Evolutionary conservation across 2,797 vertebrate genomes (phyloP), one percentile per base, ranked within the genome.

Genomic region (Chloroceryle amazona): DNA sequence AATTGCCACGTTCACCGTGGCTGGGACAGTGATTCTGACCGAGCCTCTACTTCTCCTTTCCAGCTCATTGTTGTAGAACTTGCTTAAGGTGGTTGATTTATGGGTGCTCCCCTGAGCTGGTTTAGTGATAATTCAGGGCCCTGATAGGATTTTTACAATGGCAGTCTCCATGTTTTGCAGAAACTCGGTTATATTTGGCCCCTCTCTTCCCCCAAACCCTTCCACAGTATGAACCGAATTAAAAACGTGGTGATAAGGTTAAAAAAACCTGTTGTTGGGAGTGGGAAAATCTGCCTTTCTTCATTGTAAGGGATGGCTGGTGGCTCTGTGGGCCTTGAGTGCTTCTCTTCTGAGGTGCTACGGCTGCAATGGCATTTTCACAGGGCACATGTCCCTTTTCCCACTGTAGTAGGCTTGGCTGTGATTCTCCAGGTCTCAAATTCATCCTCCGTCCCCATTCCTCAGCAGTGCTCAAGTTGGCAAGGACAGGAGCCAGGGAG

Each of bases 1-100:
- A 1, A 46, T 46, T 71, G 25, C 29, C 28, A 6, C 3, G 0
- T 20, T 57, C 37, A 3, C 29, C 1, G 1, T 15, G 42, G 17
- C 47, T 18, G 46, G 22, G 29, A 9, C n/a, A 55, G 33, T 12
- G 6, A 4, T 37, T 33, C 33, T 19, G 10, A 21, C 26, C 0
- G 1, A 81, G 19, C 62, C 25, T 6, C 28, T 4, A 1, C n/a
- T 72, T 44, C 57, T 72, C 44, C 57, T 41, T 46, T 46, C 46
- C 21, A n/a, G 18, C 18, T 5, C 3, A 1, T 20, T 3, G 4
- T 25, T 57, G n/a, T 28, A 54, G 25, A 35, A 28, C 57, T 55
- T 0, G 0, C n/a, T 65, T 29, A 13, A 55, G 33, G 28, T 47
- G 70, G 25, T 6, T 44, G 52, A 33, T 44, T 73, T 35, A 2